These are phyloP conservation scores for Cottus gobio DNA, from an alignment of 2,113 vertebrate genomes.

Conservation along the genomic window DNA sequence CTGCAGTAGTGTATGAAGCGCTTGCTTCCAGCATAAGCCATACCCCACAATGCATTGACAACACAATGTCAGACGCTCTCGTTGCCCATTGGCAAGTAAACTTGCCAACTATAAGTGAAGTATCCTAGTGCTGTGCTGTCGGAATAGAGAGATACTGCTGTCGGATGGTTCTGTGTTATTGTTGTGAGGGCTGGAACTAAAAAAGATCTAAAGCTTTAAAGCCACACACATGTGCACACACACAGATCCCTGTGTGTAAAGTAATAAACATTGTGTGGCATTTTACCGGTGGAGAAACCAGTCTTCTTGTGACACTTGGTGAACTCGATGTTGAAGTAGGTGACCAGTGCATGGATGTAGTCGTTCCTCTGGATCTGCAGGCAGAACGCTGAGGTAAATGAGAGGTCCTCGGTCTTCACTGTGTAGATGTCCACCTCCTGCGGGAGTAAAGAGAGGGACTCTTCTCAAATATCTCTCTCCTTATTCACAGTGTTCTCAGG, in stretches of 20 bases:
- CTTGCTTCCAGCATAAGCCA: background rate
- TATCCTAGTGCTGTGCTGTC: background rate
- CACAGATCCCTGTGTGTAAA: background rate
- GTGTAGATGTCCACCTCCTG: slow-evolving; percentile 99
- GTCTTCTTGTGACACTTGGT: slow-evolving; percentile 99
- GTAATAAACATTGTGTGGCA: background rate
- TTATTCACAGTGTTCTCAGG: background rate
- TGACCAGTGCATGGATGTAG: slow-evolving; percentile 95
- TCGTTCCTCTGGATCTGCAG: slow-evolving; percentile 97
- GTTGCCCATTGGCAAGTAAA: background rate
- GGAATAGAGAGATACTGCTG: background rate
- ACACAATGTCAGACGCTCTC: background rate
- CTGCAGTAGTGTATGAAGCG: background rate
- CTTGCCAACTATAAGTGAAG: background rate
- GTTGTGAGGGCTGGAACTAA: no score
- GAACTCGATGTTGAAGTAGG: slow-evolving; percentile 99
- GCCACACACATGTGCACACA: background rate
- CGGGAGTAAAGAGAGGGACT: slow-evolving; percentile 28
- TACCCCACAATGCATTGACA: background rate
- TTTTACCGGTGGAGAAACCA: slow-evolving; percentile 95
- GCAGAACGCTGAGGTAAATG: slow-evolving; percentile 94
- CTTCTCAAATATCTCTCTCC: background rate
- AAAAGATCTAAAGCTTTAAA: background rate
- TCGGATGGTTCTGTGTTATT: background rate
- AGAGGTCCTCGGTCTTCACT: slow-evolving; percentile 93